phyloP scores from a whole-genome alignment of 2,888 invertebrate species.

The Nephrotoma guestfalica region DNA sequence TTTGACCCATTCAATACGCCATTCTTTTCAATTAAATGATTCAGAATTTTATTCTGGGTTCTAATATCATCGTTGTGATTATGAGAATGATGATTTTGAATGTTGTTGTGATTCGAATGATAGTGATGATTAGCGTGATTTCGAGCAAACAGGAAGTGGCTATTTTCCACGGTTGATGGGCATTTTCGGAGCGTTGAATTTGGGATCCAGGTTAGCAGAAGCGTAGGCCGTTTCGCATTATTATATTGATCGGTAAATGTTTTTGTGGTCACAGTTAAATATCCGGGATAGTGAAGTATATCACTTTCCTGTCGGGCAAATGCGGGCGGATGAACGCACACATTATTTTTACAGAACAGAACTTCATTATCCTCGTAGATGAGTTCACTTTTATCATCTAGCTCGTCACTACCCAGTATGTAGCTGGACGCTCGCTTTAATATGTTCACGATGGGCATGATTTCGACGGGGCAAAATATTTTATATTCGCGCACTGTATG shows the following conservation, averaged over 20 bases:
- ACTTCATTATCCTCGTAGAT: constrained; percentile 72
- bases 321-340: constrained; percentile 90
- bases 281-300: constrained; percentile 79
- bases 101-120: neutral
- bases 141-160: neutral
- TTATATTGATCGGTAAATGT: constrained; percentile 65
- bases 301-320: constrained; percentile 69
- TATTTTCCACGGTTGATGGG: constrained; percentile 55
- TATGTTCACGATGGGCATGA: constrained; percentile 63
- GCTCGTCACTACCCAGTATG: constrained; percentile 54
- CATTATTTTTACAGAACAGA: constrained; percentile 88
- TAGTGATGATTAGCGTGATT: neutral
- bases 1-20: constrained; percentile 5
- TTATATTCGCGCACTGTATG: neutral
- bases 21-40: neutral
- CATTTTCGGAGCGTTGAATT: constrained; percentile 79
- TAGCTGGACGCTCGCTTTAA: constrained; percentile 66
- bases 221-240: constrained; percentile 59
- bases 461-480: neutral
- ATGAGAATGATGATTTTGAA: constrained; percentile 3
- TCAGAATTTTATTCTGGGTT: constrained; percentile 6
- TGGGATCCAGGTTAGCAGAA: constrained; percentile 90
- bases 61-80: constrained; percentile 12
- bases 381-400: constrained; percentile 42
- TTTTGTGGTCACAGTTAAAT: constrained; percentile 76